These are phyloP conservation scores for Ispidina lecontei DNA, from an alignment of 2,797 vertebrate genomes.

Conservation along the genomic window DNA sequence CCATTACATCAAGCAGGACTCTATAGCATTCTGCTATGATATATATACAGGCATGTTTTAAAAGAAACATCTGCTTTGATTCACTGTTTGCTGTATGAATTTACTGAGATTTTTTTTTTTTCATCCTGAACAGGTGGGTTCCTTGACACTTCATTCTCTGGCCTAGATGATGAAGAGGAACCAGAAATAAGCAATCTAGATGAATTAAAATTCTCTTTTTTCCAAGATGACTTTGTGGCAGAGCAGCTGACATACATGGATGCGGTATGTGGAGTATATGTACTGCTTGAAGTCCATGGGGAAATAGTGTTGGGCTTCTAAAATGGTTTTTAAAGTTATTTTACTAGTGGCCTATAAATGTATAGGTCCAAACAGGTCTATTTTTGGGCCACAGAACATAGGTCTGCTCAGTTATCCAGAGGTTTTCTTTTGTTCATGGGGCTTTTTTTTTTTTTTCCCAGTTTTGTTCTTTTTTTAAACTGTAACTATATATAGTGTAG, in stretches of 20 bases:
- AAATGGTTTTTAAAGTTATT: not conserved
- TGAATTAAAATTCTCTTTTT: conserved; percentile 90
- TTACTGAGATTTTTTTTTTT: not conserved
- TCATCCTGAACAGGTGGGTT: conserved; percentile 80
- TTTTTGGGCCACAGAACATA: not conserved
- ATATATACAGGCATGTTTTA: not conserved
- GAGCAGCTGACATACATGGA: conserved; percentile 98
- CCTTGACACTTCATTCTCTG: conserved; percentile 77
- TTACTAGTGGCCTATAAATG: not conserved
- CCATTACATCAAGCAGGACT: not conserved
- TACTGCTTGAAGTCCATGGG: not conserved
- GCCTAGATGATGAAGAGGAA: conserved; percentile 86
- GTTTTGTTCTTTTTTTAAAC: not conserved
- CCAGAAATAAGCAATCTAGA: conserved; percentile 81
- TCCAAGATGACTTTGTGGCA: conserved; percentile 88
- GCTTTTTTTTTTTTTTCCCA: not conserved
- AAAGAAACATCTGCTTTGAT: conserved; percentile 7
- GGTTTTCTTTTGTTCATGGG: not conserved
- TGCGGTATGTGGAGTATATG: conserved; percentile 79
- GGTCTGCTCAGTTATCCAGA: not conserved
- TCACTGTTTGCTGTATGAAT: not conserved
- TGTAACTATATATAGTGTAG: not conserved
- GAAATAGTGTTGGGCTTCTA: not conserved
- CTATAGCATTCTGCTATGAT: not conserved
- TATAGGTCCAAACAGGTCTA: not conserved